Conservation (phyloP, 2,888 invertebrate genomes). For the Zaprionus obscuricornis region DNA sequence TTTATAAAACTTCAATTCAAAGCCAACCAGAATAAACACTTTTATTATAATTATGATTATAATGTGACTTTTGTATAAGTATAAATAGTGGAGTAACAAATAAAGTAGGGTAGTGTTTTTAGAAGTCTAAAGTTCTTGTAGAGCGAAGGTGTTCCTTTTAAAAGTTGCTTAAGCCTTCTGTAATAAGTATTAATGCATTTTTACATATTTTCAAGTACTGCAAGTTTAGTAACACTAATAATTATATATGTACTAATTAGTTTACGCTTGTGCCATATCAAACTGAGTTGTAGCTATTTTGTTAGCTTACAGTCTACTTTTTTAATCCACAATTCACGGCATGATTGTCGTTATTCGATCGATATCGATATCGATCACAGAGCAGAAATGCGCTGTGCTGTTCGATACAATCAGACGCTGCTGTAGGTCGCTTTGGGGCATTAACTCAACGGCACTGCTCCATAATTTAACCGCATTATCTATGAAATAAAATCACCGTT, state of each 20-base stretch:
- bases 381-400: constrained; percentile 1
- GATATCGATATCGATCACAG: constrained; percentile 49
- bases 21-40: constrained; percentile 29
- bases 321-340: constrained; percentile 38
- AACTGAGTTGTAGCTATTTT: constrained; percentile 45
- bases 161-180: constrained; percentile 15
- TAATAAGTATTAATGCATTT: no score
- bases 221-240: no score
- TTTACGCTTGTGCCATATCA: constrained; percentile 12
- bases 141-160: no score
- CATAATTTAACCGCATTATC: constrained; percentile 81
- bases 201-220: no score
- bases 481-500: constrained; percentile 79
- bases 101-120: no score
- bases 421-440: constrained; percentile 80
- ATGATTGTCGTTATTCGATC: constrained; percentile 65
- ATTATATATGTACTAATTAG: no score
- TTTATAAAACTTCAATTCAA: constrained; percentile 59
- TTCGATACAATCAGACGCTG: constrained; percentile 70
- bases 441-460: constrained; percentile 64
- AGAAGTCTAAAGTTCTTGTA: no score
- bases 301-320: constrained; percentile 29
- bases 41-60: constrained; percentile 36
- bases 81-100: no score
- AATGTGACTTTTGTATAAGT: constrained; percentile 28